phyloP scores from a whole-genome alignment of 1,140 invertebrate genomes.

The Pteromalus puparum region DNA sequence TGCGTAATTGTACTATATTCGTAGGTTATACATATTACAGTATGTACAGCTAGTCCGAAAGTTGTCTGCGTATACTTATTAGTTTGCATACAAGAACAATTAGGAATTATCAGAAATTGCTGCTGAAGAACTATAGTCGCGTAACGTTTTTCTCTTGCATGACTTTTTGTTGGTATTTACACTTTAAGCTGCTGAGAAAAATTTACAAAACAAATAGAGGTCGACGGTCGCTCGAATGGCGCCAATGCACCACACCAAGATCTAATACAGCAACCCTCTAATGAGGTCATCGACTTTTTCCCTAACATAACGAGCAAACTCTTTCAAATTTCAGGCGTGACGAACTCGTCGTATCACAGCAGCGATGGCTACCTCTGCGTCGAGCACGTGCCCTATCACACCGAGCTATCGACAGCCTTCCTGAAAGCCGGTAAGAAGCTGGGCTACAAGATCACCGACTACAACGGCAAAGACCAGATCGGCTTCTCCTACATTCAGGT shows the following conservation, averaged over 20 bases:
- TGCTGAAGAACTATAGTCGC: no score
- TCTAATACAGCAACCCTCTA: no score
- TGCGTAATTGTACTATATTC: background rate
- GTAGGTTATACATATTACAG: background rate
- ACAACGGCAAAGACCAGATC: slow-evolving; percentile 74
- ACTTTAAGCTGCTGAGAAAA: background rate
- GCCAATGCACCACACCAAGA: no score
- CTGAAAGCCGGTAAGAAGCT: slow-evolving; percentile 77
- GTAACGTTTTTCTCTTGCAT: no score
- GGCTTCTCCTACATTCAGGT: slow-evolving; percentile 82
- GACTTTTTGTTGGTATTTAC: no score
- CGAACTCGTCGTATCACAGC: slow-evolving; percentile 74
- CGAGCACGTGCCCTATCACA: slow-evolving; percentile 70
- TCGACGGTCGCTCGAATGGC: background rate
- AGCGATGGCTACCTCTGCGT: slow-evolving; percentile 71
- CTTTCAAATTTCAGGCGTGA: slow-evolving; percentile 56
- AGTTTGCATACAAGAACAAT: no score
- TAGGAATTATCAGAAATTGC: no score
- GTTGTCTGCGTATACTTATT: no score
- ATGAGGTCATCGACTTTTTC: background rate
- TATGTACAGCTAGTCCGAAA: no score
- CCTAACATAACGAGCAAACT: background rate
- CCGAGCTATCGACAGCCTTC: slow-evolving; percentile 72
- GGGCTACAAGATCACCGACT: slow-evolving; percentile 76
- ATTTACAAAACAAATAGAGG: background rate